Evolutionary conservation across 2,888 invertebrate genomes (phyloP).

Genomic region (Fragum fragum): DNA sequence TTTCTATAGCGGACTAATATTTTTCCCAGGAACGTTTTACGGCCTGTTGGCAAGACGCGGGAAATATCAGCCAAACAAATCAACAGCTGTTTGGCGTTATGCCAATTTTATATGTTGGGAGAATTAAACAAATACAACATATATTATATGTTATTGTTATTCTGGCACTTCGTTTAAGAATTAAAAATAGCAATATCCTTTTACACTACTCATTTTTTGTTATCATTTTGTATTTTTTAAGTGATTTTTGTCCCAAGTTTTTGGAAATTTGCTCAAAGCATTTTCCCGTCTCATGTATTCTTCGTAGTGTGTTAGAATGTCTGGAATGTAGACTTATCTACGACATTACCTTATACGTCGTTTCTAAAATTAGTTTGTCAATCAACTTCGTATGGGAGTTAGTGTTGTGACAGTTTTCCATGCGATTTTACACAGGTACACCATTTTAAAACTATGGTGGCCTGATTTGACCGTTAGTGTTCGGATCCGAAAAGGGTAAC

Average conservation of each 20-base stretch:
- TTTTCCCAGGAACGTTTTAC: conserved; percentile 68
- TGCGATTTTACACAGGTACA: background rate
- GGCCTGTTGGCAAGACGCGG: conserved; percentile 84
- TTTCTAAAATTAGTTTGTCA: conserved; percentile 75
- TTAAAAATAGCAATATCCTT: no score
- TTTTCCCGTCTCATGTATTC: conserved; percentile 39
- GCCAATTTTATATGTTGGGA: conserved; percentile 76
- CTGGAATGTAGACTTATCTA: conserved; percentile 83
- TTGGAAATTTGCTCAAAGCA: background rate
- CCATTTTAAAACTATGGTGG: conserved; percentile 6
- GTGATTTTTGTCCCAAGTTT: background rate
- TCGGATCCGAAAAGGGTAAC: no score
- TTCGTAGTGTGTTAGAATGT: conserved; percentile 73
- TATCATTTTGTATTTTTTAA: background rate
- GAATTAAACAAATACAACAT: conserved; percentile 66
- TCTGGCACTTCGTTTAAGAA: no score
- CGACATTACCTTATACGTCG: conserved; percentile 83
- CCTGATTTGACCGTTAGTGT: conserved; percentile 1
- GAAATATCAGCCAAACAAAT: conserved; percentile 84
- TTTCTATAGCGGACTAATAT: conserved; percentile 68
- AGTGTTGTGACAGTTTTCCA: conserved; percentile 35
- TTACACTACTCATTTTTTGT: no score
- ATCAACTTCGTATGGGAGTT: conserved; percentile 48
- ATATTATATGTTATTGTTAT: no score
- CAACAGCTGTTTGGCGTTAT: conserved; percentile 81